Evolutionary conservation across 2,888 invertebrate species (phyloP).

Genomic region (Xanthorhoe designata): DNA sequence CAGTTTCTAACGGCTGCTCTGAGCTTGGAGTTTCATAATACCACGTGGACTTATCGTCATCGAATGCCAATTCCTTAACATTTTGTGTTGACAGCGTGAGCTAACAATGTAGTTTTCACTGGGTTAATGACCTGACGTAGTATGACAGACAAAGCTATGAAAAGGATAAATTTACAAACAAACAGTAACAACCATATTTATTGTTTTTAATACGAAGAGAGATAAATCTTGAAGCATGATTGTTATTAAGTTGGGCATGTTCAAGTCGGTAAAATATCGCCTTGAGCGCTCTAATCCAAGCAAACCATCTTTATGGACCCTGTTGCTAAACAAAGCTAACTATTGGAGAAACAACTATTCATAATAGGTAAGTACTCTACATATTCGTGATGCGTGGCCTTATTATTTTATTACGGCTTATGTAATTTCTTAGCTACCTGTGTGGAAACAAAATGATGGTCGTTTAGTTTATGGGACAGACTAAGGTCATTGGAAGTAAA

Average conservation of each 20-base stretch:
- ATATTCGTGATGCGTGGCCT: not conserved
- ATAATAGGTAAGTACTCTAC: not conserved
- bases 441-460: no score
- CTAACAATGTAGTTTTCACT: not conserved
- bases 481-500: no score
- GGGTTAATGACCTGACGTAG: not conserved
- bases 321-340: conserved; percentile 23
- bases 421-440: not conserved
- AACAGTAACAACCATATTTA: not conserved
- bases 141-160: not conserved
- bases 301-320: conserved; percentile 13
- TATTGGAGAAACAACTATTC: not conserved
- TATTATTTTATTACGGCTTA: not conserved
- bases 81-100: not conserved
- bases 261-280: conserved; percentile 38
- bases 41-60: no score
- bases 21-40: no score
- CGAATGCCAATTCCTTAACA: not conserved
- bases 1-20: no score
- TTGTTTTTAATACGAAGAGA: conserved; percentile 39
- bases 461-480: no score
- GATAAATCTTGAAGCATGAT: conserved; percentile 56
- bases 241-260: conserved; percentile 34
- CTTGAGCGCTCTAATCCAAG: conserved; percentile 18
- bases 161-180: not conserved